phyloP scores from a whole-genome alignment of 2,888 invertebrate genomes.

The Meteorus colon region DNA sequence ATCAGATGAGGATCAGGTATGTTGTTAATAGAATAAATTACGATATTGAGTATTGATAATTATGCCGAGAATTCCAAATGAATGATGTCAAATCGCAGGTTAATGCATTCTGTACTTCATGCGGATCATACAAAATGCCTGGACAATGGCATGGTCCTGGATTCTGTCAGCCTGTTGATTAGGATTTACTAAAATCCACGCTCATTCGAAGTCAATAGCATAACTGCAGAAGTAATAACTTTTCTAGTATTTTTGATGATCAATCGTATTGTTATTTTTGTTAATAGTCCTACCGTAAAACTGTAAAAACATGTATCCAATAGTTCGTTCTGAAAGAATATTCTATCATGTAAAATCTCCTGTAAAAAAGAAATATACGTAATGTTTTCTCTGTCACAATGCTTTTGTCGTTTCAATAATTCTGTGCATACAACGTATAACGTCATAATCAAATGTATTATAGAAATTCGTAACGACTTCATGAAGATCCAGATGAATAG shows the following conservation, averaged over 20 bases:
- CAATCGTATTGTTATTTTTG: not conserved
- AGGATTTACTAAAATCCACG: not conserved
- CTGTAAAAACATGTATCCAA: not conserved
- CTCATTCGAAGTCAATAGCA: not conserved
- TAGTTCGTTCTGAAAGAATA: not conserved
- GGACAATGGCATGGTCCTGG: constrained; percentile 45
- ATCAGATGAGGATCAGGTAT: constrained; percentile 16
- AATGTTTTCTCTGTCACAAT: too few relatives aligned
- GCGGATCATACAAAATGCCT: constrained; percentile 36
- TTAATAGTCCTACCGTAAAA: not conserved
- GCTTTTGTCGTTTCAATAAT: too few relatives aligned
- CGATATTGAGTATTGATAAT: not conserved
- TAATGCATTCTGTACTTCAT: constrained; percentile 32
- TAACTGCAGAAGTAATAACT: not conserved
- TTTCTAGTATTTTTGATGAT: not conserved
- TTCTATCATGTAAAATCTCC: not conserved
- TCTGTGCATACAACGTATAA: too few relatives aligned
- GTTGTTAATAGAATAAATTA: too few relatives aligned
- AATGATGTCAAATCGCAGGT: not conserved
- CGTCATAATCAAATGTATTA: too few relatives aligned
- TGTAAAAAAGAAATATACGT: too few relatives aligned
- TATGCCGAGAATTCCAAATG: not conserved
- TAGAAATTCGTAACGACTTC: too few relatives aligned
- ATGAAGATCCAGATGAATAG: too few relatives aligned
- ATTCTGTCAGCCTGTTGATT: constrained; percentile 38